Percentiles rank a stretch among this genome's conserved stretches.
phyloP scores from a whole-genome alignment of 2,797 vertebrate species.

The Protonibea diacanthus region DNA sequence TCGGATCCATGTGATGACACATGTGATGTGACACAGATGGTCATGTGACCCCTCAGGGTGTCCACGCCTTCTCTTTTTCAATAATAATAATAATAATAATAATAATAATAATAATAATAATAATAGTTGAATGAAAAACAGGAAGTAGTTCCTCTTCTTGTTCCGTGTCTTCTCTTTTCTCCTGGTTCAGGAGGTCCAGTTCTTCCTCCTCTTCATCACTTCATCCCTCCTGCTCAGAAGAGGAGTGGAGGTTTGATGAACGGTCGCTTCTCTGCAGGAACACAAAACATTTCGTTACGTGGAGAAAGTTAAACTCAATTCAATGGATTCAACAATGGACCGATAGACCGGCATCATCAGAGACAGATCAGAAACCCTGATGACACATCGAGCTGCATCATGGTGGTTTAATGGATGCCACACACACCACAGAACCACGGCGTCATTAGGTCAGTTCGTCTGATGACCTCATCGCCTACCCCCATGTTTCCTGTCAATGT shows the following conservation, averaged over 20 bases:
- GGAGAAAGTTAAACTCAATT: no score
- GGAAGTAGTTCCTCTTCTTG: background rate
- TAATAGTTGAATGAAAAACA: background rate
- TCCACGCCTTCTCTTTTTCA: background rate
- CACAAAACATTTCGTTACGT: background rate
- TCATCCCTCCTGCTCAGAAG: conserved; percentile 79
- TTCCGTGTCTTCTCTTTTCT: background rate
- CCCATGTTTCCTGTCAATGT: no score
- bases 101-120: background rate
- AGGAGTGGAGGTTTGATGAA: conserved; percentile 88
- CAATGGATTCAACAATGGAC: no score
- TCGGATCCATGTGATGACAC: conserved; percentile 13
- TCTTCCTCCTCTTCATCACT: background rate
- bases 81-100: background rate
- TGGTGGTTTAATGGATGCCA: no score
- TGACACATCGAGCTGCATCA: no score
- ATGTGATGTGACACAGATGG: no score
- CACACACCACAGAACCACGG: no score
- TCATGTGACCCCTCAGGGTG: background rate
- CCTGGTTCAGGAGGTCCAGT: conserved; percentile 35
- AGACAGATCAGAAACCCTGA: no score
- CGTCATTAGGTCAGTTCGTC: no score
- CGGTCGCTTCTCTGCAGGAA: conserved; percentile 83
- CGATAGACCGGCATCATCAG: no score
- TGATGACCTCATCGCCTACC: no score